Base-by-base conservation (phyloP, 2,888 invertebrate genomes). In the Balanococcus diminutus region DNA sequence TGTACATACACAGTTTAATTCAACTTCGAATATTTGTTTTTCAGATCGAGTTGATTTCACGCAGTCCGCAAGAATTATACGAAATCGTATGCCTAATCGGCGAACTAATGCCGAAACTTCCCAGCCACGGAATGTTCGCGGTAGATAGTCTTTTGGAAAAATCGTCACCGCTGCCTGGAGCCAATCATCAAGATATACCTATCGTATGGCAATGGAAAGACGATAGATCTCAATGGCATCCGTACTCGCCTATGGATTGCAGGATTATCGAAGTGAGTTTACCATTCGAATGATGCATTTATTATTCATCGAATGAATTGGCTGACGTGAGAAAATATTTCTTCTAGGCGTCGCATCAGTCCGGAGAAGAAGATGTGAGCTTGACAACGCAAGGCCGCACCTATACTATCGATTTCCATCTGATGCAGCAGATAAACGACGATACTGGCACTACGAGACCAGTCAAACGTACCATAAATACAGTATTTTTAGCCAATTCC, bases 351-450 rank as follows among this genome's bases (percentile, higher is more conserved):
- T 98, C 98, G 32, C 96, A 96, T 90, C 94, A 96, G 89, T 95
- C 95, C 88, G 96, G 97, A 46, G 98, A 98, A 90, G 98, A 98
- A 90, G 98, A 98, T 91, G 96, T 98, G 88, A 96, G 96, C 89
- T 92, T 99, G 88, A 96, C 95, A 86, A 96, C 97, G 84, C 92
- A 97, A 89, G 98, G 98, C 84, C 93, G 97, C 88, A 97, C 97
- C 2, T 98, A 98, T 91, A 97, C 98, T 0, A 95, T 99, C 88
- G 98, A 99, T 92, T 96, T 99, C 89, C 95, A 96, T 89, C 95
- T 97, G 88, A 97, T 98, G 98, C 98, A 98, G 90, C 98, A 99
- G 92, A 96, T 98, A 88, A 99, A 98, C 90, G 98, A 99, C 91
- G 98, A 98, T 90, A 97, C 98, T 0, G 98, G 98, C 87, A 97